Base-by-base conservation (phyloP, 1,140 invertebrate genomes). In the Cherax destructor region DNA sequence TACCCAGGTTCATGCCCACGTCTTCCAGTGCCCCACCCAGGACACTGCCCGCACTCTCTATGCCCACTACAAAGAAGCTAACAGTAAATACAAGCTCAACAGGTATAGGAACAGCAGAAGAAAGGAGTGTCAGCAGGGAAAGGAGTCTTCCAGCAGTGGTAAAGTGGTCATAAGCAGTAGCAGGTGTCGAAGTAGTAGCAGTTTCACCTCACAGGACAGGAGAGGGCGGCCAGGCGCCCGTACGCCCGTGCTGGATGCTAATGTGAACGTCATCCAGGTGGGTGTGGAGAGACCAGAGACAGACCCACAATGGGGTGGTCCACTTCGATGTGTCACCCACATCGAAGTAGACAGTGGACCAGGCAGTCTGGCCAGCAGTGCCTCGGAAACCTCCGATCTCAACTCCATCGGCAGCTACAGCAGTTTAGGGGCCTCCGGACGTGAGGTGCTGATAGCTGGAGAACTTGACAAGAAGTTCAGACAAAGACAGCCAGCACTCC, bases 301-400 rank as follows among this genome's bases (percentile, higher is more conserved):
- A 50, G 13, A 59, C 91, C 24, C 79, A 74, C n/a, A 91, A 91
- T 65, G 89, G 92, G 11, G 30, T 41, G 30, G 30, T 41, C 2
- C 30, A 41, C 30, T 41, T 41, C 30, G 30, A 41, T 41, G 30
- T 56, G 91, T 93, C 30, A 93, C 92, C 16, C 92, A 93, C 78
- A 93, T 93, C 65, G 91, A 93, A 65, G 91, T 93, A 3, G 88
- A 92, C 50, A 93, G 92, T 24, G 92, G 89, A 9, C 92, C 92
- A 0, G 59, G 52, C 78, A 92, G 92, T 49, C 72, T 92, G 18
- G 74, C 85, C n/a, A 88, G 84, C 77, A 74, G 77, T 49, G 52
- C 76, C 4, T 49, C 86, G 11, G 74, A 72, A 4, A 30, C 16
- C 61, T 49, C 18, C 61, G 5, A 21, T 18, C 61, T 21, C 5